These are phyloP conservation scores for Apodemus sylvaticus DNA, from an alignment of 2,113 vertebrate genomes.

Conservation along the genomic window DNA sequence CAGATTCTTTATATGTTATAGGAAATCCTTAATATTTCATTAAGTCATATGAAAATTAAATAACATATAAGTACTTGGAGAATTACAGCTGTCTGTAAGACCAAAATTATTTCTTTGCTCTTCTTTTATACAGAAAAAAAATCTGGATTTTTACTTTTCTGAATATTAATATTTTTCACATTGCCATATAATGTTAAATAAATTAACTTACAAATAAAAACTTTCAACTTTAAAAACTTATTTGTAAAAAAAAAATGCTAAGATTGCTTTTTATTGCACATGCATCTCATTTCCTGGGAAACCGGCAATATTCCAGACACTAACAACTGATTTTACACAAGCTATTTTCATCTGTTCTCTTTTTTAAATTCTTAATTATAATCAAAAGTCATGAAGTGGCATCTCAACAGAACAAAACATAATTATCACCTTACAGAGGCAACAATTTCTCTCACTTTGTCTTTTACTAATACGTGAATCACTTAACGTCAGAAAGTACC, in stretches of 20 bases:
- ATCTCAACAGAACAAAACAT: constrained; percentile 6
- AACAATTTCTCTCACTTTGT: constrained; percentile 11
- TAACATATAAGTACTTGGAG: not conserved
- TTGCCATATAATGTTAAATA: constrained; percentile 5
- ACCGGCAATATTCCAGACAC: constrained; percentile 28
- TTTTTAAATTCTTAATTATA: not conserved
- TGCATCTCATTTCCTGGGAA: constrained; percentile 11
- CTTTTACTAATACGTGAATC: not conserved
- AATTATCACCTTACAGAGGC: not conserved
- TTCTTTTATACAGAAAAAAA: constrained; percentile 19
- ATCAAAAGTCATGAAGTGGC: not conserved
- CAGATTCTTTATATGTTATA: not conserved
- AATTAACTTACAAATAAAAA: constrained; percentile 48
- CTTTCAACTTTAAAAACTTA: constrained; percentile 37
- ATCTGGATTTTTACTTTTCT: not conserved
- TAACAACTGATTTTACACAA: constrained; percentile 46
- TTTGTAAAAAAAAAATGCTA: not conserved
- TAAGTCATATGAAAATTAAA: constrained; percentile 18
- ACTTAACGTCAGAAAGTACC: constrained; percentile 81
- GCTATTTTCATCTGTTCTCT: not conserved
- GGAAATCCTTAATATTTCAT: not conserved
- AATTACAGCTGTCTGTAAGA: not conserved
- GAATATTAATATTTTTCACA: not conserved
- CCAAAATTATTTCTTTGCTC: constrained; percentile 27
- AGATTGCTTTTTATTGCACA: constrained; percentile 8